Conservation (phyloP, 2,888 invertebrate species). For the Rhorus exstirpatorius region DNA sequence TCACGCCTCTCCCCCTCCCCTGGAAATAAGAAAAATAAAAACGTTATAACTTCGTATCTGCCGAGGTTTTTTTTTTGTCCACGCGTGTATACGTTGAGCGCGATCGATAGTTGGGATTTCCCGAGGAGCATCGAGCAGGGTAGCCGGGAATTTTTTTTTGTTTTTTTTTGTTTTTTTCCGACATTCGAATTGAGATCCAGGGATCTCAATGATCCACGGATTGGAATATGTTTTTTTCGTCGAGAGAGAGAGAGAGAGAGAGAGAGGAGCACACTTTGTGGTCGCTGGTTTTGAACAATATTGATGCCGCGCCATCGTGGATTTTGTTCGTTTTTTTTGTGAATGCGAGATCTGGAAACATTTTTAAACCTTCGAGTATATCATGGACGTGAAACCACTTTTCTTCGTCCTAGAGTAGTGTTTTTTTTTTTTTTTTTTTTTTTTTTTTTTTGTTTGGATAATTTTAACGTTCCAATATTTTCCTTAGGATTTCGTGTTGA, state of each 20-base stretch:
- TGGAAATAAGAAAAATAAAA: constrained; percentile 79
- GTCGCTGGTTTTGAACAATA: not conserved
- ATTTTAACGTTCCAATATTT: too few species aligned
- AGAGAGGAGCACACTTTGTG: too few species aligned
- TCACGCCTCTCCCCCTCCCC: constrained; percentile 89
- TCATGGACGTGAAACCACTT: too few species aligned
- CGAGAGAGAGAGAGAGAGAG: too few species aligned
- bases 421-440: too few species aligned
- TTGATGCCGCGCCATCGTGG: too few species aligned
- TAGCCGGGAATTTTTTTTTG: not conserved
- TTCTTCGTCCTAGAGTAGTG: too few species aligned
- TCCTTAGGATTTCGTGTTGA: too few species aligned
- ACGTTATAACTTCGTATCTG: not conserved
- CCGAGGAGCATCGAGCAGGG: not conserved
- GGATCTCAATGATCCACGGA: not conserved
- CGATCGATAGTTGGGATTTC: not conserved
- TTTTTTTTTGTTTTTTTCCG: not conserved
- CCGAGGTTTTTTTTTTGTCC: not conserved
- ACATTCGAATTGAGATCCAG: not conserved
- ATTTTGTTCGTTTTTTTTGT: too few species aligned
- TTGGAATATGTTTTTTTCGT: not conserved
- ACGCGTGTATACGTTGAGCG: not conserved
- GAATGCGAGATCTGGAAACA: too few species aligned
- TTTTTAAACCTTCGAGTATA: too few species aligned
- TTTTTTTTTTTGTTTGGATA: too few species aligned